phyloP scores from a whole-genome alignment of 2,888 invertebrate species.

The Rhynchonema sp. region DNA sequence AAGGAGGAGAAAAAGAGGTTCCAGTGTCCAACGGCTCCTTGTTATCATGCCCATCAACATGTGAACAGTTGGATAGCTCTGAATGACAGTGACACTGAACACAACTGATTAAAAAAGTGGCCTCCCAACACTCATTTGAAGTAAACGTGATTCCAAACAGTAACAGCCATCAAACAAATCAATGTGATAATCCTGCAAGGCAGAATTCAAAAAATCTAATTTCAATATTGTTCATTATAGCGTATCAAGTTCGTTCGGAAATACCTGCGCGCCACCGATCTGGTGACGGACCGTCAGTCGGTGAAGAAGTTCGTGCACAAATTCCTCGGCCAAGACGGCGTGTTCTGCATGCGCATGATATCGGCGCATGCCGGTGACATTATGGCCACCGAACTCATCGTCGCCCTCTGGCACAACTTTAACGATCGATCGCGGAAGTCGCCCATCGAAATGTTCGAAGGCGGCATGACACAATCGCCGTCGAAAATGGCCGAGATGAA shows the following conservation, averaged over 20 bases:
- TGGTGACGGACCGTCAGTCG: slow-evolving; percentile 26
- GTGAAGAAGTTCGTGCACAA: slow-evolving; percentile 29
- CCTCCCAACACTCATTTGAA: too few species aligned
- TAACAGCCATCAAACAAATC: too few species aligned
- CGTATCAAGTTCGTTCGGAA: slow-evolving; percentile 28
- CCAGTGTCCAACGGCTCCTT: too few species aligned
- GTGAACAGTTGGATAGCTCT: too few species aligned
- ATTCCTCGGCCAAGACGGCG: slow-evolving; percentile 26
- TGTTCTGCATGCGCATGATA: slow-evolving; percentile 29
- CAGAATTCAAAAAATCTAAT: too few species aligned
- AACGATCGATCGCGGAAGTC: slow-evolving; percentile 27
- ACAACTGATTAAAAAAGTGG: too few species aligned
- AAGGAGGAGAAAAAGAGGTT: too few species aligned
- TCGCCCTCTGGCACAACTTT: slow-evolving; percentile 27
- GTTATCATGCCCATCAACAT: too few species aligned
- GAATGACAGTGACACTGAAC: too few species aligned
- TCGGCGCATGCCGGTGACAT: slow-evolving; percentile 28
- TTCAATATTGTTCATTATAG: too few species aligned
- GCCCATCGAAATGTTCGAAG: slow-evolving; percentile 29
- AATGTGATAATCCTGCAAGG: too few species aligned
- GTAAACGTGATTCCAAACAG: too few species aligned
- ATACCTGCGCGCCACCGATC: slow-evolving; percentile 26
- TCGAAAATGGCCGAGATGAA: slow-evolving; percentile 24
- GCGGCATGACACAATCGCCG: slow-evolving; percentile 25
- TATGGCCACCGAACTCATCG: slow-evolving; percentile 27